Percentiles rank a stretch among this genome's conserved stretches.
Conservation (phyloP, 2,888 invertebrate species). For the Lycocerus yunnanus region DNA sequence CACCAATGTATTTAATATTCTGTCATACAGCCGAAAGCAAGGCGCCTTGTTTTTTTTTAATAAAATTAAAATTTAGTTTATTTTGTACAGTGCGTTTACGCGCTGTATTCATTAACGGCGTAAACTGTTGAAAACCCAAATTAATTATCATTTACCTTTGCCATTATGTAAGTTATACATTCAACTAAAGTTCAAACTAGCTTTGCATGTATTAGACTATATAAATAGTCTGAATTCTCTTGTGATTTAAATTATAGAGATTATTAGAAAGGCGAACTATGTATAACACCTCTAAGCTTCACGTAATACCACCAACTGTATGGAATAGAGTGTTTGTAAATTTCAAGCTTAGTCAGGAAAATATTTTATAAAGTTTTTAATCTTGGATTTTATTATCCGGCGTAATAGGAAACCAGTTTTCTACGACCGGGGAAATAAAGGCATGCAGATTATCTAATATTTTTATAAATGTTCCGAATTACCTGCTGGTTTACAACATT, state of each 20-base stretch:
- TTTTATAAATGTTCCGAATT: not conserved
- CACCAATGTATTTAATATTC: not conserved
- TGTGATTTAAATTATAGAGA: conserved; percentile 28
- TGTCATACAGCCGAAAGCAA: not conserved
- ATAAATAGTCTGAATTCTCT: conserved; percentile 27
- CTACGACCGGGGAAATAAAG: not conserved
- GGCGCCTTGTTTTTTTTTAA: not conserved
- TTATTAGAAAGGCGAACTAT: conserved; percentile 28
- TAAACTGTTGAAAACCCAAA: conserved; percentile 15
- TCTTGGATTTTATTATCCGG: not conserved
- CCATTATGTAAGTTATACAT: conserved; percentile 22
- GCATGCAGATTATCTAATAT: not conserved
- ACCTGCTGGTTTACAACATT: not conserved
- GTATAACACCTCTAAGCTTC: conserved; percentile 27
- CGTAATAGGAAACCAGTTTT: not conserved
- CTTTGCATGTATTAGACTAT: conserved; percentile 27
- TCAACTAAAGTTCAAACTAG: conserved; percentile 25
- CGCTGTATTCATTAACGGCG: not conserved
- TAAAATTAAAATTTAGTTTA: not conserved
- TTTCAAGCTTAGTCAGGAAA: conserved; percentile 12
- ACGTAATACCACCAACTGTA: conserved; percentile 23
- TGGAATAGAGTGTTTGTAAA: conserved; percentile 21
- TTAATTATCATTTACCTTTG: conserved; percentile 24
- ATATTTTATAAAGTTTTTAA: conserved; percentile 1
- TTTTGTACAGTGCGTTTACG: not conserved